Evolutionary conservation across 92 coral and sea anemone species (phyloP).

Genomic region (Epizoanthus ramosus): DNA sequence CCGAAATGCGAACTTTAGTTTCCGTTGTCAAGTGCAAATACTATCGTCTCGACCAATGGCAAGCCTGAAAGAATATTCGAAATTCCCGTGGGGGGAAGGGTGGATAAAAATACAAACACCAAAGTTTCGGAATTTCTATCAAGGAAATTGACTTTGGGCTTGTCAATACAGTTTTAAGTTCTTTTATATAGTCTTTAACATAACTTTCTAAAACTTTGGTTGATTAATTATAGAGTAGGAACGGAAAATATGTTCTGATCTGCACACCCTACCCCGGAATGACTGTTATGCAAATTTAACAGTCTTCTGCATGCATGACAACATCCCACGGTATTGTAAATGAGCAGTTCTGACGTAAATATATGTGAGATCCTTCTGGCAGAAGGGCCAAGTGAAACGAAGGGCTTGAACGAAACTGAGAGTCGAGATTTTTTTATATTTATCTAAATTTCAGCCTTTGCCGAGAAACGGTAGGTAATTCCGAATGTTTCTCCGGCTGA

Average conservation of each 20-base stretch:
- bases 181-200: neutral
- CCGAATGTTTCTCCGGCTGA: slow-evolving; percentile 34
- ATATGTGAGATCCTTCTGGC: neutral
- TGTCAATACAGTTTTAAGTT: neutral
- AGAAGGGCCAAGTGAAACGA: neutral
- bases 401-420: neutral
- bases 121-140: neutral
- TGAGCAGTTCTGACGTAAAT: slow-evolving; percentile 39
- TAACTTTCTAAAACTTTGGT: neutral
- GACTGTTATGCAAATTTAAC: slow-evolving; percentile 22
- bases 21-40: slow-evolving; percentile 33
- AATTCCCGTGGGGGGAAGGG: slow-evolving; percentile 6
- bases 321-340: slow-evolving; percentile 15
- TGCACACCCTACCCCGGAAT: slow-evolving; percentile 32
- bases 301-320: neutral
- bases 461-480: slow-evolving; percentile 39
- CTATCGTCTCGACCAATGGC: slow-evolving; percentile 17
- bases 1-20: neutral
- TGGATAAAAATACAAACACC: neutral
- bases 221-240: neutral
- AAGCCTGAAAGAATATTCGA: neutral
- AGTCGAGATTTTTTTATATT: neutral
- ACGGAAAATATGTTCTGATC: neutral
- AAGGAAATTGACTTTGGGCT: no score
- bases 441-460: slow-evolving; percentile 21